Base-by-base conservation (phyloP, 2,888 invertebrate genomes). In the Caenorhabditis uteleia region DNA sequence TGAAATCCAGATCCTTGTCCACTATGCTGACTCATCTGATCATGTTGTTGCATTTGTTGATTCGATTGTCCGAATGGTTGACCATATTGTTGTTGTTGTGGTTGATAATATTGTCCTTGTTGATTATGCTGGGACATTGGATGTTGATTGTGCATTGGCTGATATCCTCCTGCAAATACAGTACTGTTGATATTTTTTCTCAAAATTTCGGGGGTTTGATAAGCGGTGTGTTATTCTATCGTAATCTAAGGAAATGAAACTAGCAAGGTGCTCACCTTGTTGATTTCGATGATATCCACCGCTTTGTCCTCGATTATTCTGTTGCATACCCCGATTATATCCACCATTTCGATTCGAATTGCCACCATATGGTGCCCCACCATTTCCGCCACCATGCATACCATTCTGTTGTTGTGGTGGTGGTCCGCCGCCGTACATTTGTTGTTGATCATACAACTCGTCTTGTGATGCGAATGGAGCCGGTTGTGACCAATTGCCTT, bases 381-480 rank as follows among this genome's bases (percentile, higher is more conserved):
- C 36, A 45, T 7, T 23, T 20, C 43, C 29, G 3, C 36, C 46
- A n/a, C 56, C 55, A 20, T 26, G 16, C 34, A 34, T 34, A 14
- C 5, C 14, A 34, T 34, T n/a, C 5, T 34, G 34, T 34, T 34
- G 34, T 12, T 40, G 14, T 40, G 40, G 3, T 34, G 42, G 16
- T 33, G 45, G 45, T 33, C 18, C 18, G 20, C 6, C 33, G 12
- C 14, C 45, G 12, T 31, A 45, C 2, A 33, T 31, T n/a, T 20
- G 25, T 4, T 20, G 20, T 8, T 54, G 60, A 45, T 61, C 61
- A 21, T 61, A 61, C 34, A 61, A 48, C 20, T 61, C 61, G 4
- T 62, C 62, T 42, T 62, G 53, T 18, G 56, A 50, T 2, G 36
- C 48, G 25, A 62, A 62, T 23, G 62, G 57, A 4, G 47, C n/a